Conservation (phyloP, 2,113 vertebrate genomes). For the Willisornis vidua region DNA sequence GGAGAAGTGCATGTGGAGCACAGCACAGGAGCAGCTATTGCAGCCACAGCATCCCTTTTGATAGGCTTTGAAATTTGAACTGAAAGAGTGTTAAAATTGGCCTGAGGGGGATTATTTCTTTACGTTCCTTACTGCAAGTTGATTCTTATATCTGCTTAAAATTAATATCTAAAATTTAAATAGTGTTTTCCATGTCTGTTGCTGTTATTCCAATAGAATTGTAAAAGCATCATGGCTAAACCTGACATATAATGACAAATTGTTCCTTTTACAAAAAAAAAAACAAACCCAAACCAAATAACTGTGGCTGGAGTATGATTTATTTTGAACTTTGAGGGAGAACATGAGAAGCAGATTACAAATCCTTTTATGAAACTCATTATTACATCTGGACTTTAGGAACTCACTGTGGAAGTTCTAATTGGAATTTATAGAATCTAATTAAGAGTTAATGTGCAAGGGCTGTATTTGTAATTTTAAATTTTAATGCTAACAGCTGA, state of each 20-base stretch:
- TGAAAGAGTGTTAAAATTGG: neutral
- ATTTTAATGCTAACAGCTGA: neutral
- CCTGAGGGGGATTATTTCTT: neutral
- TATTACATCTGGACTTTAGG: conserved; percentile 44
- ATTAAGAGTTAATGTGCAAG: neutral
- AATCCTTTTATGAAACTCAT: conserved; percentile 36
- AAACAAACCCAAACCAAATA: neutral
- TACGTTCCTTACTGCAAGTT: neutral
- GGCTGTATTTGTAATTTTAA: conserved; percentile 5
- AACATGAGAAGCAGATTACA: neutral
- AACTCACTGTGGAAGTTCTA: neutral
- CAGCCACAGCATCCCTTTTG: neutral
- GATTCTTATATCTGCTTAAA: neutral
- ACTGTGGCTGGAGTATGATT: neutral
- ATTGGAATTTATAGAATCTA: conserved; percentile 10
- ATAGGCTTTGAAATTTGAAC: neutral
- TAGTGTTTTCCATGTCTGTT: neutral
- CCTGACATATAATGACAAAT: neutral
- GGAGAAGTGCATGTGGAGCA: neutral
- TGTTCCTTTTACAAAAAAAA: neutral
- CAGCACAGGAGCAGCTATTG: neutral
- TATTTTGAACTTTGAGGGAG: neutral
- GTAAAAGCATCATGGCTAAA: neutral
- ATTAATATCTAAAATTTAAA: neutral
- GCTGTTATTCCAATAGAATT: neutral